A percentile compares a stretch with the other conserved stretches of the same genome.
Evolutionary conservation across 1,140 invertebrate genomes (phyloP).

Genomic region (Maniola jurtina): DNA sequence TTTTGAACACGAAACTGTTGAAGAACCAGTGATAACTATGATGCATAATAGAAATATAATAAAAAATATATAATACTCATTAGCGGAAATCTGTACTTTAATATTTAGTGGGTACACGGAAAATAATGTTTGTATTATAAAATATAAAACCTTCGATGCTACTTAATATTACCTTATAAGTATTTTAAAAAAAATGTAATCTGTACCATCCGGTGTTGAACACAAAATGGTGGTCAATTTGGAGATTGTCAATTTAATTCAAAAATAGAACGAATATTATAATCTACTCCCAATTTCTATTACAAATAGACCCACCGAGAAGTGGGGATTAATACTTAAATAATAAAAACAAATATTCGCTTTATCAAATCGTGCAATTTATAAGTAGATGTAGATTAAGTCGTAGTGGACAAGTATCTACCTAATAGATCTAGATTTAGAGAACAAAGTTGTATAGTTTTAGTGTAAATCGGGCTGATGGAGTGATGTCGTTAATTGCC

Average conservation of each 20-base stretch:
- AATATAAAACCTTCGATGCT: constrained; percentile 20
- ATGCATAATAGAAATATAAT: constrained; percentile 43
- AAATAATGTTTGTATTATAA: not conserved
- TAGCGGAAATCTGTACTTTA: constrained; percentile 34
- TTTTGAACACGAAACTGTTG: constrained; percentile 69
- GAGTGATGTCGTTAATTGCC: constrained; percentile 61
- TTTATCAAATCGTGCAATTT: constrained; percentile 77
- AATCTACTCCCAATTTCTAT: constrained; percentile 35
- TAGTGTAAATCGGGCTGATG: constrained; percentile 53
- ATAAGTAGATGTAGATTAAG: constrained; percentile 68
- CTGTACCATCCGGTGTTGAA: constrained; percentile 39
- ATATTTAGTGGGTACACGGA: constrained; percentile 20
- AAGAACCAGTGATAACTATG: constrained; percentile 60
- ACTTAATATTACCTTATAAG: constrained; percentile 21
- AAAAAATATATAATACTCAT: constrained; percentile 52
- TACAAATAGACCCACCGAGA: constrained; percentile 44
- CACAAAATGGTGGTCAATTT: constrained; percentile 55
- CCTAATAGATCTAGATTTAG: constrained; percentile 46
- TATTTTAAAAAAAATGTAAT: constrained; percentile 28
- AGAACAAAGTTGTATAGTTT: constrained; percentile 59
- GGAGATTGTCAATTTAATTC: constrained; percentile 54
- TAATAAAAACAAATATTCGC: constrained; percentile 65
- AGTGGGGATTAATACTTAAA: constrained; percentile 45
- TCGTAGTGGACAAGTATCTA: constrained; percentile 61
- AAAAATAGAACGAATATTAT: constrained; percentile 27